A percentile compares a stretch with the other conserved stretches of the same genome.
Evolutionary conservation across 2,113 vertebrate species (phyloP).

Genomic region (Dermatemys mawii): DNA sequence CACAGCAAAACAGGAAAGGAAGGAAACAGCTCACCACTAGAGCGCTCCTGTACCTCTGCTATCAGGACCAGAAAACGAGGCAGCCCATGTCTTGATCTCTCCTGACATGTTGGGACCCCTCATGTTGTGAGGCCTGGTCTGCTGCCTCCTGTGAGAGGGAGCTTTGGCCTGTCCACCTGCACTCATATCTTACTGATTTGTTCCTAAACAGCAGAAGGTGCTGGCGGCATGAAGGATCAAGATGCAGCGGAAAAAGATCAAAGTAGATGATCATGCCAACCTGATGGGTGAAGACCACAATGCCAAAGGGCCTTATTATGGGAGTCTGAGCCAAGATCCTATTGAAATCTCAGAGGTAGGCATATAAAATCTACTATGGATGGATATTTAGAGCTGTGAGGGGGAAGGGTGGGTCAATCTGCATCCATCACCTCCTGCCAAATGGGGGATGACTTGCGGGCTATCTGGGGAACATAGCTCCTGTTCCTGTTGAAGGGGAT

Average conservation of each 20-base stretch:
- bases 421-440: not conserved
- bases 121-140: not conserved
- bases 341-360: not conserved
- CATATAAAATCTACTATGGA: not conserved
- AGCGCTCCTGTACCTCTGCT: too few relatives aligned
- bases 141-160: not conserved
- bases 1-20: not conserved
- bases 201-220: not conserved
- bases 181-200: not conserved
- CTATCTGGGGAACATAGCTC: not conserved
- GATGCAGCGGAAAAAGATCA: not conserved
- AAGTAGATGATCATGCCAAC: not conserved
- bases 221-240: not conserved
- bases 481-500: not conserved
- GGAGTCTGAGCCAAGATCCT: not conserved
- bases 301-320: not conserved
- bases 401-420: not conserved
- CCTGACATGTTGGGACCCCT: not conserved
- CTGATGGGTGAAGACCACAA: not conserved
- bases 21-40: not conserved
- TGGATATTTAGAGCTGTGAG: not conserved
- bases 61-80: rapidly evolving
- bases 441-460: not conserved
- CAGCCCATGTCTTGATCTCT: not conserved
- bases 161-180: not conserved